phyloP scores from a whole-genome alignment of 2,888 invertebrate genomes.

The Bellardia pandia region DNA sequence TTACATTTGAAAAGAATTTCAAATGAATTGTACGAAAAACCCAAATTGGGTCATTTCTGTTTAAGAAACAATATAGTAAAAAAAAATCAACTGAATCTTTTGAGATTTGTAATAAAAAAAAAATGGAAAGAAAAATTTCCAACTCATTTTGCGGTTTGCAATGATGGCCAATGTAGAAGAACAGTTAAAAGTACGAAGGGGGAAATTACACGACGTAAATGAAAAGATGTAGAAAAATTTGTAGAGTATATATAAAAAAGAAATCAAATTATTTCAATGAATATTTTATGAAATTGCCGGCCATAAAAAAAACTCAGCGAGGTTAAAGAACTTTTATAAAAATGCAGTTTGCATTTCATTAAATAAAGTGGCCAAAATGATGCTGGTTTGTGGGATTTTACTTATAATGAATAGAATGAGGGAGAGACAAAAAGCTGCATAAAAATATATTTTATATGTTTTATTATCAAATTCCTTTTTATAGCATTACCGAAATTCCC shows the following conservation, averaged over 20 bases:
- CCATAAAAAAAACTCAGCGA: constrained; percentile 28
- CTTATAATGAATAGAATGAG: constrained; percentile 6
- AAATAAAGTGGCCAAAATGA: constrained; percentile 62
- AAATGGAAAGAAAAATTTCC: background rate
- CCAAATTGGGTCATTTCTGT: constrained; percentile 68
- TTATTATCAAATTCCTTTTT: constrained; percentile 11
- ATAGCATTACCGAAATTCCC: constrained; percentile 4
- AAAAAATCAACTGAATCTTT: constrained; percentile 34
- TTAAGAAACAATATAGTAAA: constrained; percentile 39
- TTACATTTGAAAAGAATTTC: constrained; percentile 70
- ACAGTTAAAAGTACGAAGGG: background rate
- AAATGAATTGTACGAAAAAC: constrained; percentile 55
- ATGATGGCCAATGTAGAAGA: constrained; percentile 22
- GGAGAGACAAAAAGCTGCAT: background rate
- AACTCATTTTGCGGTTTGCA: constrained; percentile 49
- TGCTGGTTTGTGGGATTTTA: constrained; percentile 27
- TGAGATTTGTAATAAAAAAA: constrained; percentile 31
- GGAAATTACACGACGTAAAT: background rate
- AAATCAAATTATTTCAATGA: constrained; percentile 68
- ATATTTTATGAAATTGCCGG: constrained; percentile 48
- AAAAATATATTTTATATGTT: constrained; percentile 31
- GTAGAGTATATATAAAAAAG: constrained; percentile 1
- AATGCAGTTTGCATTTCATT: constrained; percentile 69
- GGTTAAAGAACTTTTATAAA: constrained; percentile 59
- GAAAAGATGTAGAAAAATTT: background rate